A percentile compares a stretch with the other conserved stretches of the same genome.
Evolutionary conservation across 1,140 invertebrate species (phyloP).

Genomic region (Diachasma alloeum): DNA sequence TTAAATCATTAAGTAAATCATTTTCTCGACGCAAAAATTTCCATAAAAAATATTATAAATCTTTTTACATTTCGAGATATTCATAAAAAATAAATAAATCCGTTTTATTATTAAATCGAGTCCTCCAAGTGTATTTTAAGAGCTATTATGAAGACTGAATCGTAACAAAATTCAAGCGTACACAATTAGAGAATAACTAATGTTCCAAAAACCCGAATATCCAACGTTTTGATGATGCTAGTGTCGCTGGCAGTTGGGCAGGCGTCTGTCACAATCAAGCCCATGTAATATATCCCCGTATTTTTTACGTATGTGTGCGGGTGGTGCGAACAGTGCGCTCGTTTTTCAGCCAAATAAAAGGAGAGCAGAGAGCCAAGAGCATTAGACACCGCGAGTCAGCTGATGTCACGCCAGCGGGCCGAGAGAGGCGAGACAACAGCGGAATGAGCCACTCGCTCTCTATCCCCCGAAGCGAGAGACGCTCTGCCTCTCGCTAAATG

Average conservation of each 20-base stretch:
- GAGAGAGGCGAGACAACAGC: neutral
- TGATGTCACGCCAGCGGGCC: constrained; percentile 52
- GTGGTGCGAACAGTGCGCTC: neutral
- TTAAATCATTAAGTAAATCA: no score
- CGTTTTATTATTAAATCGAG: no score
- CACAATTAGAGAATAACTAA: neutral
- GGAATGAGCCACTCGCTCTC: no score
- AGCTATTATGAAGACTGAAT: neutral
- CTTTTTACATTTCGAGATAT: no score
- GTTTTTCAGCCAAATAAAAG: constrained; percentile 15
- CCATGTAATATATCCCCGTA: neutral
- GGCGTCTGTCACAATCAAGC: constrained; percentile 22
- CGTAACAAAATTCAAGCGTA: neutral
- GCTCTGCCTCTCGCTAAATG: no score
- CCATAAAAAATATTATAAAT: no score
- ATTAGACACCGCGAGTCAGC: constrained; percentile 44
- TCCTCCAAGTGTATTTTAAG: no score
- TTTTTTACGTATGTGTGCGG: neutral
- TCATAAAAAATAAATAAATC: no score
- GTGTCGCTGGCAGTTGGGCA: neutral
- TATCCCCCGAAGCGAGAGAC: no score
- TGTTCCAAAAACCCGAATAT: neutral
- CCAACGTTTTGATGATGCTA: neutral
- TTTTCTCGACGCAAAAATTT: no score
- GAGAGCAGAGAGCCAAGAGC: constrained; percentile 26